Conservation (phyloP, 2,888 invertebrate species). For the Drosophila demipolita region DNA sequence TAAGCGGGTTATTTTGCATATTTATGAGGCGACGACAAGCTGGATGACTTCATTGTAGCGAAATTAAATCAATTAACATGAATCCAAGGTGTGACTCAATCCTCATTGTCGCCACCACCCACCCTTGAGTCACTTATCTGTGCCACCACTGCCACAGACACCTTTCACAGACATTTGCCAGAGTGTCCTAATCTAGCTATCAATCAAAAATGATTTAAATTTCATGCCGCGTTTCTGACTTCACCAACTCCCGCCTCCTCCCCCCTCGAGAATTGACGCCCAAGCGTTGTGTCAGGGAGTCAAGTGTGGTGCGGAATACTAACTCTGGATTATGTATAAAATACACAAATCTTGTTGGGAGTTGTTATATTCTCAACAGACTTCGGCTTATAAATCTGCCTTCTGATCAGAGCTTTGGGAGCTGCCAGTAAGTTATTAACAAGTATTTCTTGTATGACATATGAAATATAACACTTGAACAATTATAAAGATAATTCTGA, state of each 20-base stretch:
- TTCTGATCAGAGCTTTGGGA: background rate
- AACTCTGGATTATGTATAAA: conserved; percentile 11
- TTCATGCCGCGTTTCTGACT: conserved; percentile 66
- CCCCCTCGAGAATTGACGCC: background rate
- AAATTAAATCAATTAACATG: conserved; percentile 78
- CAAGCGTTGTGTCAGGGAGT: background rate
- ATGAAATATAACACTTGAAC: background rate
- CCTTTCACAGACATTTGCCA: conserved; percentile 6
- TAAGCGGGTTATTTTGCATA: conserved; percentile 42
- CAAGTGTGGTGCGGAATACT: conserved; percentile 7
- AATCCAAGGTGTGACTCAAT: conserved; percentile 56
- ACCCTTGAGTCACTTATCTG: conserved; percentile 36
- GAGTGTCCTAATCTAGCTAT: conserved; percentile 76
- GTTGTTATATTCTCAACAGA: background rate
- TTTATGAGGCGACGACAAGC: conserved; percentile 66
- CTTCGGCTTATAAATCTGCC: background rate
- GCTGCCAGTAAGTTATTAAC: background rate
- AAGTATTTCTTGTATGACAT: background rate
- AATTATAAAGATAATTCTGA: background rate
- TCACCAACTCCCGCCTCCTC: conserved; percentile 4
- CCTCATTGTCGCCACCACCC: background rate
- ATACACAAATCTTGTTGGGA: background rate
- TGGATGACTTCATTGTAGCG: conserved; percentile 76
- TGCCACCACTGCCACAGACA: conserved; percentile 34
- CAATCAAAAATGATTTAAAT: conserved; percentile 83